Conservation (phyloP, 1,140 invertebrate species). For the Neoseiulus cucumeris region DNA sequence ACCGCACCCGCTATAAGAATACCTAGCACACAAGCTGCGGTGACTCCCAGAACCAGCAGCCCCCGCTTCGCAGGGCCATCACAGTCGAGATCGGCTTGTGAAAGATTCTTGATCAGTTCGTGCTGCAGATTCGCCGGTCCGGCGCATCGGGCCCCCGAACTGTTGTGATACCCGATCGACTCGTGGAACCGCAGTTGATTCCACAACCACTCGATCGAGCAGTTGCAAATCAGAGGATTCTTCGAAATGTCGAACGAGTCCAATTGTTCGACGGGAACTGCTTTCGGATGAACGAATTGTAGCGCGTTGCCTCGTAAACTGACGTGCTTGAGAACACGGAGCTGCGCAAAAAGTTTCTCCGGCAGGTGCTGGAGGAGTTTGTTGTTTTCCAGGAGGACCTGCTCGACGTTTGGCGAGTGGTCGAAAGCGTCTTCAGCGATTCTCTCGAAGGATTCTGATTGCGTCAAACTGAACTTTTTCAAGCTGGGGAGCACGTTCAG, state of each 20-base stretch:
- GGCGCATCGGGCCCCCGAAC: neutral
- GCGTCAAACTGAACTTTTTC: constrained; percentile 22
- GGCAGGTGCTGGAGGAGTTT: constrained; percentile 29
- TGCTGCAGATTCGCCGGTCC: neutral
- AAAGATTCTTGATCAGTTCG: constrained; percentile 1
- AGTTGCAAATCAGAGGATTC: constrained; percentile 67
- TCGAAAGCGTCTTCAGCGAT: constrained; percentile 26
- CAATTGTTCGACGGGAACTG: constrained; percentile 18
- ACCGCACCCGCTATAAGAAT: constrained; percentile 2
- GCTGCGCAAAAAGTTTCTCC: constrained; percentile 44
- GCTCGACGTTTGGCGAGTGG: constrained; percentile 37
- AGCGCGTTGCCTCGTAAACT: constrained; percentile 20
- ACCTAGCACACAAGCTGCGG: neutral
- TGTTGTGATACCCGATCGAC: constrained; percentile 4
- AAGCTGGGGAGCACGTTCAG: constrained; percentile 19
- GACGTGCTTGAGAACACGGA: constrained; percentile 49
- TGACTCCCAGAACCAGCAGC: neutral
- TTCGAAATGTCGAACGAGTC: constrained; percentile 37
- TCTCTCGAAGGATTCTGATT: constrained; percentile 22
- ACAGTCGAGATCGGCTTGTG: constrained; percentile 4
- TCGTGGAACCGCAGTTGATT: constrained; percentile 29
- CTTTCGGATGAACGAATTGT: constrained; percentile 11
- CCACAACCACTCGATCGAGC: constrained; percentile 65
- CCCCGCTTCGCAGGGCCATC: constrained; percentile 2
- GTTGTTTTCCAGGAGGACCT: constrained; percentile 37